Percentiles rank a stretch among this genome's conserved stretches.
Evolutionary conservation across 1,140 invertebrate species (phyloP).

Genomic region (Magallana ariakensis): DNA sequence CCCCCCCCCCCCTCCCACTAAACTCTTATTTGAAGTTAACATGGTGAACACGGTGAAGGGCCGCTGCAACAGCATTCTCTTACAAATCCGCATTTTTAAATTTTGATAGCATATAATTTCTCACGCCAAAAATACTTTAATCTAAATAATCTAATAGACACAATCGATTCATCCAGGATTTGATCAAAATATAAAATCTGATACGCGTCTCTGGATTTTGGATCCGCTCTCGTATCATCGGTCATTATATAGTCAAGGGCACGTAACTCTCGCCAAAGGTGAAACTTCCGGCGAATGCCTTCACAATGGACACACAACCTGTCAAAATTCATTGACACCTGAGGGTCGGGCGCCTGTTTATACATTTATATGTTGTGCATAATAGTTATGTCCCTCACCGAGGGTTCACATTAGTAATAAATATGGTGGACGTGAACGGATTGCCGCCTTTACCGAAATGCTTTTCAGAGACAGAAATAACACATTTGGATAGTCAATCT

Average conservation of each 20-base stretch:
- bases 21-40: too few species aligned
- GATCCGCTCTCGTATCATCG: too few species aligned
- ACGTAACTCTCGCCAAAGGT: background rate
- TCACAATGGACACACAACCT: background rate
- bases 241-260: conserved; percentile 27
- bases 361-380: conserved; percentile 21
- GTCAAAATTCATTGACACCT: conserved; percentile 19
- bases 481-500: background rate
- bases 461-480: conserved; percentile 43
- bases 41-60: too few species aligned
- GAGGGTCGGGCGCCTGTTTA: background rate
- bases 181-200: too few species aligned
- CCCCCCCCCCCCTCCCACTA: too few species aligned
- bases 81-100: too few species aligned
- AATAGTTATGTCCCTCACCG: background rate
- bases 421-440: conserved; percentile 51
- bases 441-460: conserved; percentile 57
- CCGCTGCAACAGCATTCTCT: too few species aligned
- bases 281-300: conserved; percentile 24
- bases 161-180: too few species aligned
- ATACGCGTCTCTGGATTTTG: too few species aligned
- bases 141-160: too few species aligned
- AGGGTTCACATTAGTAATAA: background rate
- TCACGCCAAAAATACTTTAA: too few species aligned
- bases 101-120: too few species aligned